Evolutionary conservation across 2,888 invertebrate species (phyloP), one percentile per base, ranked within the genome.

Genomic region (Phengaris arion): DNA sequence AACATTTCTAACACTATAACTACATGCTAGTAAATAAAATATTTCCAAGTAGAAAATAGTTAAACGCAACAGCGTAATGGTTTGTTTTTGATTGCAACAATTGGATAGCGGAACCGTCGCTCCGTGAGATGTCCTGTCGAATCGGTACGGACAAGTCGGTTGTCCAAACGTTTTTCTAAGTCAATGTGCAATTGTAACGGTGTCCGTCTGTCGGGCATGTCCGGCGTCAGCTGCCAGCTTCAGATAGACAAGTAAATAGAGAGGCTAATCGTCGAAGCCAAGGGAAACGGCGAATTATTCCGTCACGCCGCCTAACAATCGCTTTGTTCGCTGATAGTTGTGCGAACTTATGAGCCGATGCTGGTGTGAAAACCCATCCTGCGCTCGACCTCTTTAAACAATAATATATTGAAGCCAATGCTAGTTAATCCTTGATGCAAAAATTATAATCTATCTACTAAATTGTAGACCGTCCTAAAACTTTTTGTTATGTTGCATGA

Each of bases 161-260:
- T 86, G 86, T 87, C 85, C 93, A 89, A 92, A 91, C 89, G 90
- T 92, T 93, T 93, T 93, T 93, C 93, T 93, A 93, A 93, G 93
- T 89, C 89, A 85, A 85, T 87, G 88, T 86, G 90, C 89, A 92
- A 93, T 92, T 91, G 93, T 89, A 89, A 89, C 87, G 87, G 91
- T 87, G 91, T 87, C 89, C 90, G 91, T 89, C 89, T 87, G 87
- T 84, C 88, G 84, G 86, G 85, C 88, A 87, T 90, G 90, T 89
- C 83, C 83, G 83, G 83, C 85, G 92, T 90, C 92, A 92, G 92
- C 91, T 93, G 93, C 91, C 93, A 90, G 87, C 86, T 90, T 87
- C 82, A 83, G 91, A 91, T 87, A 87, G 93, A 93, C 93, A 93
- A 92, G 87, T 92, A 93, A 93, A 93, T 93, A 91, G 93, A 90